Evolutionary conservation across 2,888 invertebrate genomes (phyloP), one percentile per base, ranked within the genome.

Genomic region (Tenthredo mesomela): DNA sequence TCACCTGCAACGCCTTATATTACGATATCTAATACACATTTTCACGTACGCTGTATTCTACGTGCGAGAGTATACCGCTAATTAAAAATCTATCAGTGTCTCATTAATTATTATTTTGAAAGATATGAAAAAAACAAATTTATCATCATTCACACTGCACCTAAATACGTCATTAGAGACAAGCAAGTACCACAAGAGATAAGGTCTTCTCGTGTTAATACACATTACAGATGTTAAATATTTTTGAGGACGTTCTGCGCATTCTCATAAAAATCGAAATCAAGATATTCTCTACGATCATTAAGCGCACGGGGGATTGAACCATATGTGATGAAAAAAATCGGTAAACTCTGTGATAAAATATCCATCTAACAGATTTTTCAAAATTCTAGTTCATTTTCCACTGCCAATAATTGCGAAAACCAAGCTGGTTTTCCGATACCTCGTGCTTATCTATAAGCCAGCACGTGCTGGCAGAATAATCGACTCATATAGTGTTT

Each of bases 61-160:
- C 40, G 58, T 61, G 61, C 40, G n/a, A 80, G 21, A n/a, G n/a
- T 33, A 37, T 61, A 40, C 37, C 37, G 43, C 15, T 65, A 65
- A 84, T 84, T 37, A 84, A 78, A 84, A 78, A 84, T 78, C 29
- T 65, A 78, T 84, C 84, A 84, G 25, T 29, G 67, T 78, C 78
- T 50, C 29, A 50, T 10, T 50, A 54, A 77, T 77, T 50, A 50
- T 25, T 77, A 50, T 25, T 77, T 67, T 12, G 33, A 29, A 12
- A 18, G 33, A 6, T 5, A 33, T 77, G 4, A 33, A 9, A 18
- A 50, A 29, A 40, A 25, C 25, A 50, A 77, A 71, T 71, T 25
- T 10, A 37, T 71, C 43, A 21, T 71, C 21, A n/a, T n/a, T 9
- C 21, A 71, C 9, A 71, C 67, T 6, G 67, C 67, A 50, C 6